Percentiles rank a stretch among this genome's conserved stretches.
phyloP scores from a whole-genome alignment of 2,113 vertebrate genomes.

The Oryctolagus cuniculus region mOryCun1.1 NC_091447.1:17341501-17342000 shows the following conservation, averaged over 20 bases:
- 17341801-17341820: neutral
- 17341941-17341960: conserved; percentile 54
- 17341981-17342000: conserved; percentile 73
- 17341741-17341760: neutral
- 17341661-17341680: neutral
- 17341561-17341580: too few species aligned
- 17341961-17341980: conserved; percentile 47
- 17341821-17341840: neutral
- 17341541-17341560: neutral
- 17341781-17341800: neutral
- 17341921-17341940: conserved; percentile 60
- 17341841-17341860: neutral
- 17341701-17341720: neutral
- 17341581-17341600: neutral
- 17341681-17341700: neutral
- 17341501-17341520: neutral
- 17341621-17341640: neutral
- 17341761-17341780: neutral
- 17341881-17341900: neutral
- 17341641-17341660: neutral
- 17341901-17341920: too few species aligned
- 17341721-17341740: conserved; percentile 5
- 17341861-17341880: conserved; percentile 43
- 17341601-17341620: neutral
- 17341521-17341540: neutral